A percentile compares a stretch with the other conserved stretches of the same genome.
phyloP scores from a whole-genome alignment of 2,113 vertebrate genomes.

The Vidua chalybeata region DNA sequence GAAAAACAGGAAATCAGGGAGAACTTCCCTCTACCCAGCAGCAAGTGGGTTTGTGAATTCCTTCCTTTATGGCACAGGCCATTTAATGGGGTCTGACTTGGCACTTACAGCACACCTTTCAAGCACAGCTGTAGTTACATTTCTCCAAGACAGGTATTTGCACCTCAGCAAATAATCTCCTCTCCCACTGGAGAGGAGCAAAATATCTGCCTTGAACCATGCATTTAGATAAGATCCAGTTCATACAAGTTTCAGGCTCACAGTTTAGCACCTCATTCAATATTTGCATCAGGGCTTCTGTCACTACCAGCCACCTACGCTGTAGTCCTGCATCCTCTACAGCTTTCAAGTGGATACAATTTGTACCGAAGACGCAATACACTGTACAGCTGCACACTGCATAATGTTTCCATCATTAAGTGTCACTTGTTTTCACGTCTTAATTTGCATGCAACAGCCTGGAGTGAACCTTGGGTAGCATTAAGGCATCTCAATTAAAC shows the following conservation, averaged over 20 bases:
- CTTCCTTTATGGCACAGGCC: background rate
- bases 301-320: slow-evolving; percentile 44
- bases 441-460: slow-evolving; percentile 60
- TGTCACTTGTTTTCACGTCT: slow-evolving; percentile 54
- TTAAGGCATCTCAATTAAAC: slow-evolving; percentile 42
- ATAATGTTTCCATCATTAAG: slow-evolving; percentile 52
- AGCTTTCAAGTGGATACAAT: slow-evolving; percentile 57
- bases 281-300: slow-evolving; percentile 5
- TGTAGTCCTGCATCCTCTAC: background rate
- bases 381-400: slow-evolving; percentile 53
- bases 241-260: background rate
- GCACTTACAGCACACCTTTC: background rate
- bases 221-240: background rate
- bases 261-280: background rate
- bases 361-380: background rate
- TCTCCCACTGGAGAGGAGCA: background rate
- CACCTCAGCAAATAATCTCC: background rate
- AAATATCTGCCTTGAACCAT: background rate
- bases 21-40: background rate
- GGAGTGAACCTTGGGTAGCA: slow-evolving; percentile 25
- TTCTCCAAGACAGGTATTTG: background rate
- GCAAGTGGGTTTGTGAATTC: background rate
- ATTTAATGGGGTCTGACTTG: background rate
- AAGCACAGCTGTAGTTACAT: background rate
- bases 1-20: background rate